Evolutionary conservation across 2,888 invertebrate species (phyloP), one percentile per base, ranked within the genome.

Genomic region (Argyra leucocephala): DNA sequence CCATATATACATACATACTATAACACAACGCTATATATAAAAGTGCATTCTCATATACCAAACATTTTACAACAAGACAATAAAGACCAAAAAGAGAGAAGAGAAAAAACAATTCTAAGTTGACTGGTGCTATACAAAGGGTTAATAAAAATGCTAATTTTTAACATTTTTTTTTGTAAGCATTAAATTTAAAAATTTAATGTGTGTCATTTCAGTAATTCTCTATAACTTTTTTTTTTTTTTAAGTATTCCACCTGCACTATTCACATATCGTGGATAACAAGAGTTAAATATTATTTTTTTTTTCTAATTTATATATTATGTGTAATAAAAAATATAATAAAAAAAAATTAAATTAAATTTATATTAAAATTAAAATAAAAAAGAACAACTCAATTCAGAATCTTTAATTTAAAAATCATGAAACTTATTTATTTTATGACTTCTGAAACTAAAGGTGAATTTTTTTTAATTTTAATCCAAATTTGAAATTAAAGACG

Each of bases 171-270:
- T 31, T 4, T 31, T 31, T 31, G 7, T 48, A 48, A 48, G 18
- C 48, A 48, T 48, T 48, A 48, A 48, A 48, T 48, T 48, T 48
- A 48, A 18, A 18, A 48, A 18, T 48, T 48, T 48, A 48, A 48
- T 48, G 48, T 48, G 48, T 48, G 48, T 48, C 48, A 48, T 48
- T 48, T 48, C n/a, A 48, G 48, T 48, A 48, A 48, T 48, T 48
- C 48, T 48, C n/a, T 15, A 48, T 15, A 48, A 48, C 48, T 18
- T 48, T 48, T 26, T 26, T 26, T 26, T 26, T 26, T 26, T 26
- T 26, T 18, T 18, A 12, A 1, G 1, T 18, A 18, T 48, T 48
- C 48, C 48, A 48, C 48, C 48, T 48, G 48, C 48, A 48, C 15
- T 48, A 18, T n/a, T n/a, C n/a, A n/a, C 48, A 48, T 48, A 18